Evolutionary conservation across 2,113 vertebrate species (phyloP).

Genomic region (Epinephelus lanceolatus): DNA sequence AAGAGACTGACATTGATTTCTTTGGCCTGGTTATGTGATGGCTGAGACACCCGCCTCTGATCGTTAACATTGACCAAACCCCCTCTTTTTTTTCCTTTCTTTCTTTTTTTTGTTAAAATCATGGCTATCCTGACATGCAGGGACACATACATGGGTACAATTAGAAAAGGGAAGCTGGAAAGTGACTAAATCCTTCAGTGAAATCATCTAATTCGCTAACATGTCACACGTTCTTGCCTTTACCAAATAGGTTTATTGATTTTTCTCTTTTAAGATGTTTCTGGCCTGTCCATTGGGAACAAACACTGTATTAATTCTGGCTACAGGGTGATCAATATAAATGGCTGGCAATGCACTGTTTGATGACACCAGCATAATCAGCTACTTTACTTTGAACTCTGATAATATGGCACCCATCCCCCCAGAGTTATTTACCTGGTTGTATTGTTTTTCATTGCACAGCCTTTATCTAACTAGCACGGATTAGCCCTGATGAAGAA

Average conservation of each 20-base stretch:
- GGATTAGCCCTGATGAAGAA: not conserved
- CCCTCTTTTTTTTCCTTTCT: not conserved
- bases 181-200: constrained; percentile 20
- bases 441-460: not conserved
- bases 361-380: constrained; percentile 58
- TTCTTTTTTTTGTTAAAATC: constrained; percentile 9
- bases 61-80: constrained; percentile 43
- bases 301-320: constrained; percentile 63
- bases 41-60: constrained; percentile 47
- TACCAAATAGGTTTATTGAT: constrained; percentile 71
- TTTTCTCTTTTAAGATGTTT: constrained; percentile 44
- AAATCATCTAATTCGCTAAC: constrained; percentile 61
- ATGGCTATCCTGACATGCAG: not conserved
- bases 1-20: constrained; percentile 71
- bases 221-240: constrained; percentile 44
- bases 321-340: constrained; percentile 57
- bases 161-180: not conserved
- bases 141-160: not conserved
- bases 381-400: constrained; percentile 23
- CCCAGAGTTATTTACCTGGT: constrained; percentile 7
- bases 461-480: constrained; percentile 8
- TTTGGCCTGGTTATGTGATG: constrained; percentile 55
- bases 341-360: constrained; percentile 36
- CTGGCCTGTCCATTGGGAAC: constrained; percentile 29
- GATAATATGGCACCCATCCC: constrained; percentile 32